Percentiles rank a stretch among this genome's conserved stretches.
phyloP scores from a whole-genome alignment of 2,797 vertebrate genomes.

The Anomalospiza imberbis region DNA sequence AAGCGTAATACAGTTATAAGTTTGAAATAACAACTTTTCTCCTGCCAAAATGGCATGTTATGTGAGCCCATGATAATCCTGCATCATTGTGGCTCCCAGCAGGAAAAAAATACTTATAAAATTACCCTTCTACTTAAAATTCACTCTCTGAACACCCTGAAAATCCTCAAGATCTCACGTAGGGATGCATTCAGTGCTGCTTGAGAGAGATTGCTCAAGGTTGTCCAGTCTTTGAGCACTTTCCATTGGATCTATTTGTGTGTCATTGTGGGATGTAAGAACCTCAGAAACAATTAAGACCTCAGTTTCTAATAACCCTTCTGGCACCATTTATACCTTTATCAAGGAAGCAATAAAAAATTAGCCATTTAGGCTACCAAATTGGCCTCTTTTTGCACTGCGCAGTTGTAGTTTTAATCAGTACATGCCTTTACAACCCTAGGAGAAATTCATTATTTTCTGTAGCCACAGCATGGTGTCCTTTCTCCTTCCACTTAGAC shows the following conservation, averaged over 20 bases:
- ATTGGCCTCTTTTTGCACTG: background rate
- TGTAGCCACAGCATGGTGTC: constrained; percentile 1
- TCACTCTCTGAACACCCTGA: background rate
- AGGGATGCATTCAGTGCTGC: background rate
- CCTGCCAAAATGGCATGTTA: background rate
- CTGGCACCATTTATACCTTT: background rate
- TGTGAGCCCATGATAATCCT: background rate
- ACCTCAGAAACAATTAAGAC: background rate
- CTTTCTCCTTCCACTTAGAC: background rate
- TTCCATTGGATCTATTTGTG: background rate
- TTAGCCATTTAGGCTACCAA: background rate
- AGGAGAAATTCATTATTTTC: constrained; percentile 44
- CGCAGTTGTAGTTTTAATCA: background rate
- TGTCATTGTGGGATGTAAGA: background rate
- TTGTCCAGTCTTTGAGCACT: background rate
- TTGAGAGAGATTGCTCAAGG: background rate
- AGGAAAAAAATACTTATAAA: background rate
- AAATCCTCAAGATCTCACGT: background rate
- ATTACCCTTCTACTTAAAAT: background rate
- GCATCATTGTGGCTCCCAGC: background rate
- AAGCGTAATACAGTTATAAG: fast-evolving
- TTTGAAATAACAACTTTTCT: background rate
- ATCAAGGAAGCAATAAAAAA: background rate
- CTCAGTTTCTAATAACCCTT: background rate
- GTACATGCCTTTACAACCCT: background rate